Percentiles rank a stretch among this genome's conserved stretches.
phyloP scores from a whole-genome alignment of 2,888 invertebrate species.

The Argynnis bischoffii region DNA sequence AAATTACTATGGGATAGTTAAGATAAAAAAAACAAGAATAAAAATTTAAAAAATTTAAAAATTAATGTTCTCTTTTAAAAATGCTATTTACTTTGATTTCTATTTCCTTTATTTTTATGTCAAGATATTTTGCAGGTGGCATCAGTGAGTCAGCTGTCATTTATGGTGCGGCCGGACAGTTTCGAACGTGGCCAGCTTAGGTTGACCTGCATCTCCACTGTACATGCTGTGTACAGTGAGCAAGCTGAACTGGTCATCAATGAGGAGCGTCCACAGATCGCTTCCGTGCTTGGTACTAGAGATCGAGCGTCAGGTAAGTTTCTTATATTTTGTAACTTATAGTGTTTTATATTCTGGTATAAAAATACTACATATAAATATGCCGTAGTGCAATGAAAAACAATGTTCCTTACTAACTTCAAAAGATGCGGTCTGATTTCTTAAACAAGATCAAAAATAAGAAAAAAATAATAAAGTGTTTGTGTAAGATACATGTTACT shows the following conservation, averaged over 20 bases:
- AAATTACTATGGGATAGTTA: too few relatives aligned
- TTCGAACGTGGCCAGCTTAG: conserved; percentile 85
- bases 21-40: too few relatives aligned
- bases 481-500: too few relatives aligned
- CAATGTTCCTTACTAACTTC: too few relatives aligned
- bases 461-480: too few relatives aligned
- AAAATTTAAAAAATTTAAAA: too few relatives aligned
- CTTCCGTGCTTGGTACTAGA: conserved; percentile 87
- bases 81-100: background rate
- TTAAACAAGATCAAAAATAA: too few relatives aligned
- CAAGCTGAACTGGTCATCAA: conserved; percentile 84
- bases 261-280: conserved; percentile 88
- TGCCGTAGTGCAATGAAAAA: too few relatives aligned
- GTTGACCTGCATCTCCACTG: conserved; percentile 84
- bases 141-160: conserved; percentile 73
- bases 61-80: background rate
- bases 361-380: too few relatives aligned
- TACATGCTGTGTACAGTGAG: conserved; percentile 86
- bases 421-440: too few relatives aligned
- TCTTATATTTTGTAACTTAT: conserved; percentile 7
- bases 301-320: conserved; percentile 80
- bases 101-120: background rate
- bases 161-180: conserved; percentile 83
- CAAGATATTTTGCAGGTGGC: conserved; percentile 57
- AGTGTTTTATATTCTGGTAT: too few relatives aligned